A percentile compares a stretch with the other conserved stretches of the same genome.
Evolutionary conservation across 2,113 vertebrate species (phyloP).

Genomic region (Zosterops lateralis): DNA sequence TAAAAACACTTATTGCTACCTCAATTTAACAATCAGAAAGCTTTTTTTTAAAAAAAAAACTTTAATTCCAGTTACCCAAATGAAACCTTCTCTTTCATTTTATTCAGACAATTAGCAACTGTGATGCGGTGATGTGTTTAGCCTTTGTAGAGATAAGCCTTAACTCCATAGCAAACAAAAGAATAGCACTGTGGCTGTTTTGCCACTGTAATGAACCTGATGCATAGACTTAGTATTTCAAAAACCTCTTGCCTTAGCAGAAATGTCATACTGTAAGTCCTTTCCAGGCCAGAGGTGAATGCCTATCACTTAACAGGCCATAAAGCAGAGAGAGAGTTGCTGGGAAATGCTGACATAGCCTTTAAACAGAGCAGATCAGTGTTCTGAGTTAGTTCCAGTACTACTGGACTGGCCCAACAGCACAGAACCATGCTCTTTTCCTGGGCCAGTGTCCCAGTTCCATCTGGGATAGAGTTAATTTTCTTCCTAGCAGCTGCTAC

Average conservation of each 20-base stretch:
- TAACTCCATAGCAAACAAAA: constrained; percentile 25
- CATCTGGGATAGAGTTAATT: background rate
- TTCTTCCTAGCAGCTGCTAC: background rate
- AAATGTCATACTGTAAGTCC: background rate
- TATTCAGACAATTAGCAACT: background rate
- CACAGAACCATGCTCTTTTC: fast-evolving
- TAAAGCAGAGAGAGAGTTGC: background rate
- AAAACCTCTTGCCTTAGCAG: constrained; percentile 18
- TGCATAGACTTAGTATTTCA: background rate
- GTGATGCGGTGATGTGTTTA: background rate
- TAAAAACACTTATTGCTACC: fast-evolving
- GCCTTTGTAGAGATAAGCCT: constrained; percentile 34
- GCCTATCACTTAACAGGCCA: background rate
- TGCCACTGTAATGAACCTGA: background rate
- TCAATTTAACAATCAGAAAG: background rate
- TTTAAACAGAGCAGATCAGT: background rate
- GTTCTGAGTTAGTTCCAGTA: fast-evolving
- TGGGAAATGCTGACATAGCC: background rate
- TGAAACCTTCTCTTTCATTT: background rate
- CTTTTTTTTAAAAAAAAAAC: background rate
- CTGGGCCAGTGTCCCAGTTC: background rate
- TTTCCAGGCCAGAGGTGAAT: constrained; percentile 14
- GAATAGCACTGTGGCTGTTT: constrained; percentile 33
- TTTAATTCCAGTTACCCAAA: background rate
- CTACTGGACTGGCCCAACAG: background rate